Conservation (phyloP, 2,797 vertebrate genomes). For the Cossypha polioptera region DNA sequence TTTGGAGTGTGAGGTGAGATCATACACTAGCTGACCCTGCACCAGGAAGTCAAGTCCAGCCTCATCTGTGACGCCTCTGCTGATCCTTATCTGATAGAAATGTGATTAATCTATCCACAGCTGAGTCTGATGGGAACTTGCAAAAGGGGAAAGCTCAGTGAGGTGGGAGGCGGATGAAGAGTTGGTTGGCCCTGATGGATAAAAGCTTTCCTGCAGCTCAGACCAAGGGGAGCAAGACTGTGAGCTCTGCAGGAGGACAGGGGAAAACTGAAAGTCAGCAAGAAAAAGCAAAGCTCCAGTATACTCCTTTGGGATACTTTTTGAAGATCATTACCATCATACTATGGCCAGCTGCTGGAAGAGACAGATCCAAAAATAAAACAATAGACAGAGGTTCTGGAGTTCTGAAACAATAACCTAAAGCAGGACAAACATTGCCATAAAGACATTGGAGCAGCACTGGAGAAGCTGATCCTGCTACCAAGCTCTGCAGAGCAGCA, state of each 20-base stretch:
- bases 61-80: background rate
- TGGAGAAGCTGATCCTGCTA: background rate
- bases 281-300: background rate
- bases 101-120: background rate
- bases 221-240: background rate
- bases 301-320: background rate
- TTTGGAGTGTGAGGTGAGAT: background rate
- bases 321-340: background rate
- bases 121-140: background rate
- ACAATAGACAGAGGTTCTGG: background rate
- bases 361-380: background rate
- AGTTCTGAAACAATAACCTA: background rate
- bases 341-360: background rate
- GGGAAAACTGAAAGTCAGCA: background rate
- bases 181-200: background rate
- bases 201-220: background rate
- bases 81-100: slow-evolving; percentile 36
- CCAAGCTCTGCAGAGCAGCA: background rate
- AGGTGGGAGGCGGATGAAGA: background rate
- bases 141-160: background rate
- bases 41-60: background rate
- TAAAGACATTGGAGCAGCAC: background rate
- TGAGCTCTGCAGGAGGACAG: background rate
- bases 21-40: background rate
- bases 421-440: background rate